Evolutionary conservation across 2,113 vertebrate genomes (phyloP), one percentile per base, ranked within the genome.

Genomic region (Sinocyclocheilus maitianheensis): DNA sequence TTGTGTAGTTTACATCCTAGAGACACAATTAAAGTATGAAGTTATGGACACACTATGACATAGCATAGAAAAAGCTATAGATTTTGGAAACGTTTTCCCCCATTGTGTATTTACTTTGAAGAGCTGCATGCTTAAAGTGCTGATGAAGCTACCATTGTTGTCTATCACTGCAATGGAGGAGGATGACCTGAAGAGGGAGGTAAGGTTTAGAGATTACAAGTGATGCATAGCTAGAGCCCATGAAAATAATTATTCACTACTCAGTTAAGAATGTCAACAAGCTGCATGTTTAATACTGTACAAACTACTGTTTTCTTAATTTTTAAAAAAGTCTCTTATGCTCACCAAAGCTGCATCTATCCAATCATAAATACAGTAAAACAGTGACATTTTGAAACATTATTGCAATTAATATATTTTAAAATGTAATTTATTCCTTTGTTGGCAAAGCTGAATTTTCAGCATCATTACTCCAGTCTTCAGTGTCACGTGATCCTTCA

Each of bases 61-160:
- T 2, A 76, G 12, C 63, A 30, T 67, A 67, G 24, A 1, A 16
- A 4, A 53, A 62, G 4, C 4, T 65, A 26, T 18, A 55, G 11
- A 37, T 53, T 71, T 71, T 30, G 0, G 40, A 20, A 65, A 6
- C 11, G 6, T 5, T 6, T 67, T 16, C 30, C 14, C 13, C 5
- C 11, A 58, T 24, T 5, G 34, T 51, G 14, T 48, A 63, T 88
- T 89, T 90, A 93, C 94, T 86, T 87, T n/a, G 85, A 88, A 95
- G 85, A 94, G 87, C 65, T 85, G 78, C 90, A 94, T 91, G 90
- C 89, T 93, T 74, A 93, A 92, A 14, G 92, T 95, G 67, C 94
- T 92, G 72, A 95, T 93, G 90, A 95, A 95, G 77, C 91, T 95
- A 7, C 93, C 93, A 87, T 95, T 95, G 77, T 93, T 92, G 86